Evolutionary conservation across 2,888 invertebrate species (phyloP).

Genomic region (Epiblema foenella): DNA sequence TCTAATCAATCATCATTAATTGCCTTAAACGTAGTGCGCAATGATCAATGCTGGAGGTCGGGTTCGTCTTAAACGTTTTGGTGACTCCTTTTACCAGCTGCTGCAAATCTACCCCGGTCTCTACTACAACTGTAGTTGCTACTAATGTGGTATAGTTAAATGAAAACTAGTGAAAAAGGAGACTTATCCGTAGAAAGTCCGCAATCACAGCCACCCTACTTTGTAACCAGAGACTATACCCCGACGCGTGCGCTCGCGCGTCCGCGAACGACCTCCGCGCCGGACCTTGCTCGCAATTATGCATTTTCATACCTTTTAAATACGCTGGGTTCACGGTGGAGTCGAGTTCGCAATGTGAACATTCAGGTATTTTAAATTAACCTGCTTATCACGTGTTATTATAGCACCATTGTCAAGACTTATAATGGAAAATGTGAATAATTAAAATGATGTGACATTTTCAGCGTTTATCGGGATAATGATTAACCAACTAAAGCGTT

Average conservation of each 20-base stretch:
- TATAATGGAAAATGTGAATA: background rate
- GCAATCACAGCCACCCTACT: conserved; percentile 43
- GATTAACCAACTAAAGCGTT: too few relatives aligned
- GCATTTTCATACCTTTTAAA: conserved; percentile 48
- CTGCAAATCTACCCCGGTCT: background rate
- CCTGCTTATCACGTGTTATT: background rate
- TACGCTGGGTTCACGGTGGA: conserved; percentile 9
- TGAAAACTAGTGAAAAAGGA: too few relatives aligned
- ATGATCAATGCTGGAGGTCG: background rate
- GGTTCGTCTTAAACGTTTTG: background rate
- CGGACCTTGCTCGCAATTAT: conserved; percentile 68
- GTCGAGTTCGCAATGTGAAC: conserved; percentile 6
- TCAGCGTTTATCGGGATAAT: too few relatives aligned
- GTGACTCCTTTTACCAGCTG: background rate
- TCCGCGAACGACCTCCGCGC: conserved; percentile 71
- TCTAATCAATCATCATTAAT: background rate
- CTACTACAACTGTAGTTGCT: background rate
- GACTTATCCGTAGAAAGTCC: conserved; percentile 24
- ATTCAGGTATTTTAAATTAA: conserved; percentile 8
- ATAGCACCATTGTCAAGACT: background rate
- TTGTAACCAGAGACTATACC: conserved; percentile 77
- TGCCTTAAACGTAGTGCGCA: background rate
- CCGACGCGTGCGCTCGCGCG: conserved; percentile 69
- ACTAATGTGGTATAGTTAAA: too few relatives aligned
- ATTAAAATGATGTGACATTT: background rate